phyloP scores from a whole-genome alignment of 2,797 vertebrate genomes.

The Parambassis ranga region DNA sequence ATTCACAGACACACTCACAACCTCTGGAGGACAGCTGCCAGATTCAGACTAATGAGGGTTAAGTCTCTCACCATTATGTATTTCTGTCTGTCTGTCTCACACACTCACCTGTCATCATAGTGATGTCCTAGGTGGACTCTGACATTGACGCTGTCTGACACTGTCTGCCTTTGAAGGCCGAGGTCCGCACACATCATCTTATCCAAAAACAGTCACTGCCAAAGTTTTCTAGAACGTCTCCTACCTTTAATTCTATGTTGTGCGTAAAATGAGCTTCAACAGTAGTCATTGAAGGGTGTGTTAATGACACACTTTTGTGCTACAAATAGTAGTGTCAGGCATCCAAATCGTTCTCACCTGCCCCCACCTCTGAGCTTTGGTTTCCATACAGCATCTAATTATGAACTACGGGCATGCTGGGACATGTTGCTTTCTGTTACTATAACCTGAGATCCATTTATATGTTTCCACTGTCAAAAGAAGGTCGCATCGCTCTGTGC shows the following conservation, averaged over 20 bases:
- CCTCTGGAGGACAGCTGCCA: conserved; percentile 27
- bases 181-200: not conserved
- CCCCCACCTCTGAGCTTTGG: not conserved
- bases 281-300: conserved; percentile 12
- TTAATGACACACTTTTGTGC: conserved; percentile 42
- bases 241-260: conserved; percentile 21
- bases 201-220: not conserved
- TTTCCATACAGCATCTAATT: conserved; percentile 42
- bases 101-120: not conserved
- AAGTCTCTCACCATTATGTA: not conserved
- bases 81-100: conserved; percentile 9
- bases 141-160: conserved; percentile 1
- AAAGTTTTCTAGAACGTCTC: not conserved
- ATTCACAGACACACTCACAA: not conserved
- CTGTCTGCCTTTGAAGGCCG: not conserved
- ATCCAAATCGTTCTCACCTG: conserved; percentile 25
- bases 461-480: conserved; percentile 30
- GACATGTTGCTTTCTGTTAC: conserved; percentile 24
- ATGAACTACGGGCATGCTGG: conserved; percentile 35
- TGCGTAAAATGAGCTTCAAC: not conserved
- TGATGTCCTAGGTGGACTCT: not conserved
- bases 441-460: conserved; percentile 33
- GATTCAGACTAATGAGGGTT: conserved; percentile 32
- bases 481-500: conserved; percentile 27
- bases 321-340: conserved; percentile 29